Conservation (phyloP, 2,888 invertebrate genomes). For the Heteropelma amictum region DNA sequence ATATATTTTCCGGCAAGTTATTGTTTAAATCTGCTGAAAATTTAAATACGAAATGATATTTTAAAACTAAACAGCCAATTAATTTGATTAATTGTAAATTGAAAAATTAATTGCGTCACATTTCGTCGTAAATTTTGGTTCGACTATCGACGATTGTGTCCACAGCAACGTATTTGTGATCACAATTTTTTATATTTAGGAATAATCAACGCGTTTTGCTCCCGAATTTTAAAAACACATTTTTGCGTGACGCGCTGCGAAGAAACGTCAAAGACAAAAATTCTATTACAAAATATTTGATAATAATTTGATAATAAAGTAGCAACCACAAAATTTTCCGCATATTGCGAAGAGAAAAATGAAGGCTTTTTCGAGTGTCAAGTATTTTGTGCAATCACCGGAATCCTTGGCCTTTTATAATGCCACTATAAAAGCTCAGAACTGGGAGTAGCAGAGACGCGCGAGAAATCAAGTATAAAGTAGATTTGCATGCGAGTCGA, state of each 20-base stretch:
- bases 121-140: too few relatives aligned
- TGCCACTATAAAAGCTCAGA: slow-evolving; percentile 44
- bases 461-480: slow-evolving; percentile 75
- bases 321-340: background rate
- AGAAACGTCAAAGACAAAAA: background rate
- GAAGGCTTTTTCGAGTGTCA: slow-evolving; percentile 22
- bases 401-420: slow-evolving; percentile 43
- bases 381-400: slow-evolving; percentile 27
- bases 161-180: too few relatives aligned
- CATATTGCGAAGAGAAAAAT: background rate
- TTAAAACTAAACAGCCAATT: too few relatives aligned
- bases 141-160: too few relatives aligned
- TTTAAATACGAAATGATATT: background rate
- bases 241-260: too few relatives aligned
- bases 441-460: slow-evolving; percentile 32
- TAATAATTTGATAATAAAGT: background rate
- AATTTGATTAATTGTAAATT: too few relatives aligned
- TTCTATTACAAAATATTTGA: too few relatives aligned
- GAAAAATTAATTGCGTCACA: too few relatives aligned
- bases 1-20: too few relatives aligned
- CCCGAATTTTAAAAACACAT: too few relatives aligned
- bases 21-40: background rate
- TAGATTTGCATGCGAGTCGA: slow-evolving; percentile 76
- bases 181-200: too few relatives aligned
- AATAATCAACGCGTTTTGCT: too few relatives aligned